These are phyloP conservation scores for Tetropium fuscum DNA, from an alignment of 2,888 invertebrate genomes.

Conservation along the genomic window DNA sequence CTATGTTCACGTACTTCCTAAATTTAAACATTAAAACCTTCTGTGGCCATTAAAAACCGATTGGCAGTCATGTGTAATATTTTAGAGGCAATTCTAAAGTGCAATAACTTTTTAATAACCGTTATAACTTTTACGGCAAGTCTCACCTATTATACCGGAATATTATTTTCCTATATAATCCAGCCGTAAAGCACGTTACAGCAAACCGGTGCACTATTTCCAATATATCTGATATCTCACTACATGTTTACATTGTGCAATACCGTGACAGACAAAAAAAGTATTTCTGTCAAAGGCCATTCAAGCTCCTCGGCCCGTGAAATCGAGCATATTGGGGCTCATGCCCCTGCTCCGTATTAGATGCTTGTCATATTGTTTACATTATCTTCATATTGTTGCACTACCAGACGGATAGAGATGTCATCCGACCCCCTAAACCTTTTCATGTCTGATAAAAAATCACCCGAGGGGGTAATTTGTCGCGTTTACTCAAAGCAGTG, in stretches of 20 bases:
- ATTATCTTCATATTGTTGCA: constrained; percentile 61
- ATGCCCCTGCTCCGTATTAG: constrained; percentile 62
- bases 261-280: constrained; percentile 46
- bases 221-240: constrained; percentile 9
- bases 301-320: constrained; percentile 55
- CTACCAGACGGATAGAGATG: constrained; percentile 58
- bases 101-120: constrained; percentile 19
- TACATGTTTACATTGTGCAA: constrained; percentile 20
- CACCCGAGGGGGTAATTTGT: constrained; percentile 45
- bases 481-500: constrained; percentile 38
- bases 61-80: constrained; percentile 10
- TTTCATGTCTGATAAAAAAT: constrained; percentile 47
- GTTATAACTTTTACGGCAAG: constrained; percentile 2
- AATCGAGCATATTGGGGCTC: constrained; percentile 53
- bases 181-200: not conserved
- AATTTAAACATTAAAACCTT: constrained; percentile 1
- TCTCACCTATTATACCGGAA: constrained; percentile 1
- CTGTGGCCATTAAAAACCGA: constrained; percentile 1
- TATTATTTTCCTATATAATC: constrained; percentile 4
- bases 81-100: constrained; percentile 16
- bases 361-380: constrained; percentile 67
- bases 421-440: constrained; percentile 49
- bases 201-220: not conserved
- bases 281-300: constrained; percentile 50
- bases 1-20: too few relatives aligned